Base-by-base conservation (phyloP, 2,797 vertebrate species). In the Paedocypris micromegethes region DNA sequence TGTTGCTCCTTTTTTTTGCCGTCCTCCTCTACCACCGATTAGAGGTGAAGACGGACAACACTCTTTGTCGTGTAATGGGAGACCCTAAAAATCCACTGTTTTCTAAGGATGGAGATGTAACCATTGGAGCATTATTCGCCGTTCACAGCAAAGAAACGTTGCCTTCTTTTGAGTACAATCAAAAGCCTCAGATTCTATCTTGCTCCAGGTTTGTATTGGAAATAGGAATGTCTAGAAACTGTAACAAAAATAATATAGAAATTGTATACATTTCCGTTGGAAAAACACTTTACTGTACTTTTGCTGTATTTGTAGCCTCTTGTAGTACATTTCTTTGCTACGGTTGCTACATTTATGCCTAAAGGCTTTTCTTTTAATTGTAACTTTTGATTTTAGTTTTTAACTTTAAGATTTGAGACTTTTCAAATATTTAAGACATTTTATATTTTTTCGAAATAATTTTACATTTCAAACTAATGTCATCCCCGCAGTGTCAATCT, bases 201-300 rank as follows among this genome's bases (percentile, higher is more conserved):
- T 90, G 89, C 72, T 86, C 83, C 38, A 87, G 87, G 89, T 90
- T 61, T 63, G 80, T 78, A n/a, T n/a, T n/a, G n/a, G n/a, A n/a
- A n/a, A n/a, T n/a, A n/a, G n/a, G n/a, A n/a, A n/a, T n/a, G n/a
- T n/a, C n/a, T n/a, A n/a, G n/a, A n/a, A n/a, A n/a, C n/a, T n/a
- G n/a, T n/a, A n/a, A n/a, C n/a, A n/a, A n/a, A n/a, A n/a, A n/a
- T n/a, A n/a, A n/a, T n/a, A n/a, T n/a, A n/a, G n/a, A n/a, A n/a
- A n/a, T n/a, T n/a, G n/a, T n/a, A n/a, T n/a, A n/a, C n/a, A n/a
- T n/a, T n/a, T n/a, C n/a, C n/a, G n/a, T n/a, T n/a, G n/a, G n/a
- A n/a, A n/a, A n/a, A n/a, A n/a, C n/a, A n/a, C n/a, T n/a, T n/a
- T n/a, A n/a, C n/a, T n/a, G n/a, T n/a, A n/a, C n/a, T n/a, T n/a